Evolutionary conservation across 2,797 vertebrate genomes (phyloP).

Genomic region (Muraenolepis orangiensis): DNA sequence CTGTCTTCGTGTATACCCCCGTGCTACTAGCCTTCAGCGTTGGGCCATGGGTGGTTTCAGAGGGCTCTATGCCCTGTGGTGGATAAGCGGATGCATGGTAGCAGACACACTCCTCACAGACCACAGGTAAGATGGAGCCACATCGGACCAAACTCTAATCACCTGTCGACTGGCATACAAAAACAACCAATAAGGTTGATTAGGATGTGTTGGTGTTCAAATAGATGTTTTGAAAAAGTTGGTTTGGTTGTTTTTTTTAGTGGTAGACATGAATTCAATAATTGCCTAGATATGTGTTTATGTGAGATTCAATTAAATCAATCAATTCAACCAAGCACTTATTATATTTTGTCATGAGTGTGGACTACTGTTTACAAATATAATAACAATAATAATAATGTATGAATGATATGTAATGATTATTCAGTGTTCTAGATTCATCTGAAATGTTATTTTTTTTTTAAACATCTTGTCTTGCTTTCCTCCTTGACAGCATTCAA

Average conservation of each 20-base stretch:
- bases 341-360: neutral
- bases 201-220: too few relatives aligned
- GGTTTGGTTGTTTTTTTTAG: too few relatives aligned
- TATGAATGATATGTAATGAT: too few relatives aligned
- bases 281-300: neutral
- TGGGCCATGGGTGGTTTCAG: conserved; percentile 63
- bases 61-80: conserved; percentile 56
- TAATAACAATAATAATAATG: too few relatives aligned
- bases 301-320: neutral
- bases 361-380: neutral
- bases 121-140: conserved; percentile 36
- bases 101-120: conserved; percentile 11
- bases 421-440: neutral
- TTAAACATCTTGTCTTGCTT: neutral
- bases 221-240: too few relatives aligned
- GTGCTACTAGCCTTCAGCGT: conserved; percentile 44
- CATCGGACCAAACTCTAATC: neutral
- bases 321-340: neutral
- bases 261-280: neutral
- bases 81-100: conserved; percentile 51
- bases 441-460: neutral
- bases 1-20: conserved; percentile 27
- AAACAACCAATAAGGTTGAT: too few relatives aligned
- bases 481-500: conserved; percentile 48
- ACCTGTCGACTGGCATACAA: neutral